Evolutionary conservation across 1,140 invertebrate genomes (phyloP).

Genomic region (Notospermus geniculatus): DNA sequence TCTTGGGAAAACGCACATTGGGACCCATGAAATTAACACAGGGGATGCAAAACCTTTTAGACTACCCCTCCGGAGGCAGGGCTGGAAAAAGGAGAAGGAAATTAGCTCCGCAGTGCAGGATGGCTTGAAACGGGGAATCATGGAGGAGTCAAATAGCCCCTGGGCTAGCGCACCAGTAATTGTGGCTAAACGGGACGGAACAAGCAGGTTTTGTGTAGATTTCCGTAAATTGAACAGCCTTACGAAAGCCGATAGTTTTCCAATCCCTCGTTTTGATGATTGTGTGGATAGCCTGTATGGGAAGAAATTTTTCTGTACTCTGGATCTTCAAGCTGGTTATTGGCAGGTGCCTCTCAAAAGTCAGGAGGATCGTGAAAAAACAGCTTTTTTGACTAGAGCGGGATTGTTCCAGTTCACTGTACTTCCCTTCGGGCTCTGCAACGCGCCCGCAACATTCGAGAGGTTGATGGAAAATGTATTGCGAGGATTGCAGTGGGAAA

Average conservation of each 20-base stretch:
- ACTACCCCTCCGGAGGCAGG: constrained; percentile 14
- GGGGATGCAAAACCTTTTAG: constrained; percentile 14
- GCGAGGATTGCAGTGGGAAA: no score
- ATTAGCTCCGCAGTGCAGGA: constrained; percentile 7
- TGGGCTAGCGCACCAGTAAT: constrained; percentile 40
- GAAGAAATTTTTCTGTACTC: constrained; percentile 24
- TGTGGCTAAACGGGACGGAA: constrained; percentile 31
- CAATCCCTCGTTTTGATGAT: constrained; percentile 38
- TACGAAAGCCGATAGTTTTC: constrained; percentile 27
- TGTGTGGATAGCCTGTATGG: constrained; percentile 24
- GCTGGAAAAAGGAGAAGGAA: constrained; percentile 13
- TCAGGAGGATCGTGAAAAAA: constrained; percentile 41
- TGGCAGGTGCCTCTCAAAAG: constrained; percentile 55
- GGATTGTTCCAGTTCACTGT: no score
- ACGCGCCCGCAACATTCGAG: no score
- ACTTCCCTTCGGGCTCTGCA: no score
- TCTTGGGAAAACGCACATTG: constrained; percentile 13
- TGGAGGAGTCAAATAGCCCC: constrained; percentile 35
- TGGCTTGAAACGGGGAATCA: constrained; percentile 26
- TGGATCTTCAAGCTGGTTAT: constrained; percentile 35
- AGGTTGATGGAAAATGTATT: no score
- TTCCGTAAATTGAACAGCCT: constrained; percentile 34
- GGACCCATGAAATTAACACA: constrained; percentile 20
- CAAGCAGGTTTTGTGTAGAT: constrained; percentile 35
- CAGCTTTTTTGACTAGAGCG: constrained; percentile 32